phyloP scores from a whole-genome alignment of 2,113 vertebrate species.

The Bos javanicus region DNA sequence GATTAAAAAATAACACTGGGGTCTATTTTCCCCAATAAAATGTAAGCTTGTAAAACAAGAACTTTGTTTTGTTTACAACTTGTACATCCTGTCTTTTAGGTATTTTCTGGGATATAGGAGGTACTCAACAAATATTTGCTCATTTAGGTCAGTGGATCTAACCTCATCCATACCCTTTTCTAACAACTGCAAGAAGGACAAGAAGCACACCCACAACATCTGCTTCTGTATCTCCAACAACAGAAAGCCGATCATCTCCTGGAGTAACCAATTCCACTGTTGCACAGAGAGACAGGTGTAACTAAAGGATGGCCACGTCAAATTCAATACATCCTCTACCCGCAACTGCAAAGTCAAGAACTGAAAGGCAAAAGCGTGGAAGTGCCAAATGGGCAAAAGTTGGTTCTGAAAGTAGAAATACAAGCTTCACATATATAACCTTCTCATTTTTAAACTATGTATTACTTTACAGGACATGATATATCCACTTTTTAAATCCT shows the following conservation, averaged over 20 bases:
- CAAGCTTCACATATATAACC: neutral
- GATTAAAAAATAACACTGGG: neutral
- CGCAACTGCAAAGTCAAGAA: neutral
- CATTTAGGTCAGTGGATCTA: neutral
- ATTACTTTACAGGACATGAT: neutral
- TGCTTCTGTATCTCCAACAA: neutral
- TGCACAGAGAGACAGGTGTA: neutral
- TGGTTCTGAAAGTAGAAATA: neutral
- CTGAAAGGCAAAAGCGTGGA: neutral
- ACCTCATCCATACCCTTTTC: neutral
- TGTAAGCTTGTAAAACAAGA: neutral
- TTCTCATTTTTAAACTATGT: neutral
- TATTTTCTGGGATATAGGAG: neutral
- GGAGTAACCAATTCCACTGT: neutral
- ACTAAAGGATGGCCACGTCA: neutral
- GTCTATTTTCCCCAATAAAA: neutral
- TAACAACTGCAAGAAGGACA: neutral
- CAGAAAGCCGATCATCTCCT: neutral
- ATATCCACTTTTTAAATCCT: neutral
- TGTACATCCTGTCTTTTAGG: neutral
- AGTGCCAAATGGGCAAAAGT: neutral
- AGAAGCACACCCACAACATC: neutral
- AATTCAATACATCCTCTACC: neutral
- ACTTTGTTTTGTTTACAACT: neutral
- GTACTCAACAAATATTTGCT: neutral